These are phyloP conservation scores for Apamea anceps DNA, from an alignment of 2,888 invertebrate species.

Conservation along the genomic window DNA sequence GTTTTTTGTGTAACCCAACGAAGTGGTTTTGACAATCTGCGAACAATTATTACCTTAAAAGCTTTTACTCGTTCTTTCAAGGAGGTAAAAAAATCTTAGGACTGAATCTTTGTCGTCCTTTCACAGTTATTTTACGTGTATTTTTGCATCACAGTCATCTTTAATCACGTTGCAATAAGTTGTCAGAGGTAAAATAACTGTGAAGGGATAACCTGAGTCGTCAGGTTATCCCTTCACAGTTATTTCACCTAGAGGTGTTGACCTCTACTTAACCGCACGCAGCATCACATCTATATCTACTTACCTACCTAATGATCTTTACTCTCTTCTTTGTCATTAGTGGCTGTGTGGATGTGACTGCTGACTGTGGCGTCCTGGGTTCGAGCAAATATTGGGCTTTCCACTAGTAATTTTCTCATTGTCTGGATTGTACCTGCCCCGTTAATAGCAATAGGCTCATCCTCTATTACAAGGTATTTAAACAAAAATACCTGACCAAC, in stretches of 20 bases:
- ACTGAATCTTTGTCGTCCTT: background rate
- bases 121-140: background rate
- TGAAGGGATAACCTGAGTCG: too few relatives aligned
- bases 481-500: background rate
- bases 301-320: background rate
- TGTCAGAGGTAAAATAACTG: too few relatives aligned
- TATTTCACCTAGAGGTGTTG: too few relatives aligned
- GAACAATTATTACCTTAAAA: background rate
- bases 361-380: background rate
- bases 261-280: background rate
- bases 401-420: background rate
- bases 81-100: background rate
- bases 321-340: background rate
- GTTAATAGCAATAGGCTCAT: background rate
- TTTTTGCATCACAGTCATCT: background rate
- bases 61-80: background rate
- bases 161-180: background rate
- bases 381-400: background rate
- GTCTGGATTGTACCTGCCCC: background rate
- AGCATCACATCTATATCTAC: background rate
- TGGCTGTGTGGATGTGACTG: background rate
- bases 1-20: constrained; percentile 87
- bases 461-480: background rate
- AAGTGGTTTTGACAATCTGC: constrained; percentile 84
- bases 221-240: too few relatives aligned